Base-by-base conservation (phyloP, 2,888 invertebrate species). In the Griposia aprilina region DNA sequence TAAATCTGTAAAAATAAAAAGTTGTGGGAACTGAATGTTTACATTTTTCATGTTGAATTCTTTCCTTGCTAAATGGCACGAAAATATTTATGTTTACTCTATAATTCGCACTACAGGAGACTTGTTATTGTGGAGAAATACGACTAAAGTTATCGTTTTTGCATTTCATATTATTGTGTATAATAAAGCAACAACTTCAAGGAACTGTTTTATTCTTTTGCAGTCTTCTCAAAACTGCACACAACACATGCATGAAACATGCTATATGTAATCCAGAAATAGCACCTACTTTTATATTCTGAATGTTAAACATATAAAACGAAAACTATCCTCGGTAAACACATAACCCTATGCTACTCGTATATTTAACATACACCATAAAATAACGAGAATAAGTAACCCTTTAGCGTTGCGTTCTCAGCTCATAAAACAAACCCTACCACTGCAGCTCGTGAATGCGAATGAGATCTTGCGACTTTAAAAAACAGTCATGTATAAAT, bases 401-500 rank as follows among this genome's bases (percentile, higher is more conserved):
- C 84, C 81, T 89, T 83, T 80, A 78, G 78, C 69, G 75, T 80
- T 72, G 68, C 76, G 87, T 90, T 89, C 89, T 90, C 89, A 89
- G 89, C 87, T 86, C 90, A 84, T 89, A 90, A 89, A 90, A 62
- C 81, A 82, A 88, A 84, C 87, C 85, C 87, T 86, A 57, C 79
- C 62, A 82, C 62, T 75, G 85, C 81, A 72, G 72, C 80, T 63
- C 8, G 65, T 83, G 88, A 84, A 90, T 88, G 65, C 74, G 69
- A 88, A 89, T 87, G 81, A 87, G 79, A 41, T 23, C 30, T 59
- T n/a, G 66, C 60, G 41, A 84, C 48, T 84, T 86, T 84, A 76
- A 80, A 81, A 88, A 63, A 88, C 77, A 87, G 80, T 81, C 87
- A 78, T 83, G 87, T 75, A 75, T 78, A 78, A 80, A 81, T 73